These are phyloP conservation scores for Lepidotrigona ventralis DNA, from an alignment of 1,140 invertebrate species.

Conservation along the genomic window DNA sequence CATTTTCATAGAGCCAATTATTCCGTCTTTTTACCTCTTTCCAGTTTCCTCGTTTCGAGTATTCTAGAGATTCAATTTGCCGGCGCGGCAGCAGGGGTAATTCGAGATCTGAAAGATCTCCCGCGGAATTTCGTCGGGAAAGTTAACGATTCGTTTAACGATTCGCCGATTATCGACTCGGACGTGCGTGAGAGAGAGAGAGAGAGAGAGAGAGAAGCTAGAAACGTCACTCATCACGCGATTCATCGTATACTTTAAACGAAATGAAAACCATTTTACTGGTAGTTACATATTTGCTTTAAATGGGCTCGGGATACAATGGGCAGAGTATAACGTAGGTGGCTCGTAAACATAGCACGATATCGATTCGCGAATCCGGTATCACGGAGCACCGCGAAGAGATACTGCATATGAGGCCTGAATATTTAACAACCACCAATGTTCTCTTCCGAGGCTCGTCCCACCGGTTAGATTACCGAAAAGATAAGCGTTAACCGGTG, in stretches of 20 bases:
- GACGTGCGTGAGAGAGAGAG: no score
- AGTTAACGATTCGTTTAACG: no score
- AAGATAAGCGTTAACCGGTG: slow-evolving; percentile 12
- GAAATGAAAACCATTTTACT: background rate
- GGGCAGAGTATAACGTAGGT: background rate
- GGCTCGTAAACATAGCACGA: background rate
- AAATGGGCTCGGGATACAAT: background rate
- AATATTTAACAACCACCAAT: slow-evolving; percentile 67
- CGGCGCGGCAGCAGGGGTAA: no score
- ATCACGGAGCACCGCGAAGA: slow-evolving; percentile 45
- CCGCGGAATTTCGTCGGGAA: background rate
- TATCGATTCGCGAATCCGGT: slow-evolving; percentile 25
- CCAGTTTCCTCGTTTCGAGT: background rate
- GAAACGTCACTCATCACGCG: no score
- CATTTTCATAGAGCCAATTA: background rate
- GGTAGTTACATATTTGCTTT: background rate
- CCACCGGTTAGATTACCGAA: slow-evolving; percentile 10
- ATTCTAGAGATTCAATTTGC: background rate
- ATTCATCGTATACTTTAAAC: background rate
- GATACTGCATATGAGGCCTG: slow-evolving; percentile 69
- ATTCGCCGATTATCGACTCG: background rate
- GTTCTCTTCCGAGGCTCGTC: slow-evolving; percentile 13
- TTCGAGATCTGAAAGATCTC: background rate
- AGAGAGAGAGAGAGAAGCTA: no score
- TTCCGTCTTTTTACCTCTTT: background rate